Evolutionary conservation across 2,113 vertebrate species (phyloP).

Genomic region (Strix aluco): DNA sequence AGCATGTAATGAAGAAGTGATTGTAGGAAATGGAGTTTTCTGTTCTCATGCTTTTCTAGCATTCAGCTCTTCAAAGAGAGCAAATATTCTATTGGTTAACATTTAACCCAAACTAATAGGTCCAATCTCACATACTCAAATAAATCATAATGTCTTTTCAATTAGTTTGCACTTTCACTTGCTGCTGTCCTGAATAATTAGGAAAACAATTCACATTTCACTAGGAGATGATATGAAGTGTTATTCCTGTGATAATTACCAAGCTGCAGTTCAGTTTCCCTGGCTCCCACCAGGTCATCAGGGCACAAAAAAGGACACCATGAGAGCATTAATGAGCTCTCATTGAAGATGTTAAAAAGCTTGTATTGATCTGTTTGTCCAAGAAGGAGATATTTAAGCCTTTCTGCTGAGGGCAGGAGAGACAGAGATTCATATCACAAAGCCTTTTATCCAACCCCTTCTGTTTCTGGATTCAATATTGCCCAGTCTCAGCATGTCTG

Average conservation of each 20-base stretch:
- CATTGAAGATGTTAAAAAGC: constrained; percentile 94
- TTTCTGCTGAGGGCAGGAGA: constrained; percentile 87
- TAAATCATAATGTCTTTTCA: constrained; percentile 78
- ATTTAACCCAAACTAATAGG: constrained; percentile 69
- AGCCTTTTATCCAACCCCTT: constrained; percentile 88
- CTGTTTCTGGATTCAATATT: constrained; percentile 82
- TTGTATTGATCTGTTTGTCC: constrained; percentile 98
- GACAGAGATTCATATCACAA: constrained; percentile 89
- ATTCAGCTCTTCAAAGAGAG: neutral
- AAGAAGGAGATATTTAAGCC: constrained; percentile 95
- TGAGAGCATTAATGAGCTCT: constrained; percentile 91
- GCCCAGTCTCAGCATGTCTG: constrained; percentile 82
- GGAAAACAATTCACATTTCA: constrained; percentile 79
- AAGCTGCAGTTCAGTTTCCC: constrained; percentile 83
- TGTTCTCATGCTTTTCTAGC: neutral
- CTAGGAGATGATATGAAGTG: constrained; percentile 76
- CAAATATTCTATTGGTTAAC: constrained; percentile 30
- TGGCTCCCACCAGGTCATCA: constrained; percentile 86
- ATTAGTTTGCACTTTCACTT: constrained; percentile 77
- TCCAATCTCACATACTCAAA: constrained; percentile 54
- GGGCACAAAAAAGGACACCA: constrained; percentile 85
- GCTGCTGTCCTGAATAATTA: constrained; percentile 81
- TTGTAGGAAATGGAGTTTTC: neutral
- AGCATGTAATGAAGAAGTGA: neutral
- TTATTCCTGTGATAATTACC: constrained; percentile 81